Evolutionary conservation across 2,113 vertebrate species (phyloP), one percentile per base, ranked within the genome.

Genomic region (Callionymus lyra): DNA sequence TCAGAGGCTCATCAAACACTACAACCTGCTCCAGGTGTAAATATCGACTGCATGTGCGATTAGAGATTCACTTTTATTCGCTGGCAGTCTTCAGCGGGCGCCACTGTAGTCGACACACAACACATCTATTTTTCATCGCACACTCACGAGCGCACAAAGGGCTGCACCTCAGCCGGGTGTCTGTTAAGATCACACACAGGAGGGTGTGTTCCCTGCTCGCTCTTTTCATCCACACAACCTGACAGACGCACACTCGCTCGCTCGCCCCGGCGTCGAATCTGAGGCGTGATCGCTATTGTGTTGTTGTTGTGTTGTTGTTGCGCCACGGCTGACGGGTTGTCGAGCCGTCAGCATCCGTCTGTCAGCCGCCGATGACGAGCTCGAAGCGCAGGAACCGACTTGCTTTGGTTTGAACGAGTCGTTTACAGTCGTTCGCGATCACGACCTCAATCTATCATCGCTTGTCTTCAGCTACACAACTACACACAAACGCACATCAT

Each of bases 41-140:
- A 27, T 27, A 27, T 8, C 21, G 4, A 38, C n/a, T 35, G n/a
- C 15, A 15, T 18, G 16, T 47, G 54, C 57, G 45, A 75, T 79
- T 68, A 66, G n/a, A 14, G 63, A 77, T 76, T 74, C 73, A 44
- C 67, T 77, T 79, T 75, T 48, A 68, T 76, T 70, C 52, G 38
- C 41, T 50, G 51, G 52, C 31, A 41, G 41, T 46, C 34, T 34
- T 33, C 55, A 15, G 34, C 49, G 37, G 21, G 9, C 31, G 13
- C 41, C 42, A 47, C 18, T 3, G 31, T 13, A 27, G 46, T 48
- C 57, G 53, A 31, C 16, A 10, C 38, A 10, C 38, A 40, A 31
- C 41, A 12, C 56, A 73, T 68, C 21, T 38, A 59, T 62, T 57
- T 61, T 65, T 48, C 16, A 63, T 42, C 47, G 41, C 33, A 47